A percentile compares a stretch with the other conserved stretches of the same genome.
phyloP scores from a whole-genome alignment of 1,140 invertebrate genomes.

The Macrostomum lignano region DNA sequence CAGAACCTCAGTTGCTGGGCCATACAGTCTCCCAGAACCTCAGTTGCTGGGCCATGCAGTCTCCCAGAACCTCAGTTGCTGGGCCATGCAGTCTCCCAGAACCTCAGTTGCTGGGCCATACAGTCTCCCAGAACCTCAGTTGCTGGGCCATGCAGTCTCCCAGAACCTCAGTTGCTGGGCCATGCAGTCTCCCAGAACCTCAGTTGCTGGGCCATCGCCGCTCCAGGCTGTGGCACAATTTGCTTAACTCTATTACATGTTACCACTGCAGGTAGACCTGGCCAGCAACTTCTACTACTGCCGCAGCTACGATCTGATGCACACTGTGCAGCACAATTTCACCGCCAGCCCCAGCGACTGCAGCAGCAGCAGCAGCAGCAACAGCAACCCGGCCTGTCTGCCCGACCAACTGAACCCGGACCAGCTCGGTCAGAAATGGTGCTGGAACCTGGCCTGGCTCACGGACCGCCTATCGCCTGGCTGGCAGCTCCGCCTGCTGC shows the following conservation, averaged over 20 bases:
- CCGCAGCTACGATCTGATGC: constrained; percentile 83
- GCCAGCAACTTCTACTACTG: constrained; percentile 61
- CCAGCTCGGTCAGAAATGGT: constrained; percentile 1
- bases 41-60: too few relatives aligned
- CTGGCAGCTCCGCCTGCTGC: constrained; percentile 71
- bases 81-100: neutral
- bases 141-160: too few relatives aligned
- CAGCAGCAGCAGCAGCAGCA: neutral
- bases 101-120: neutral
- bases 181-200: constrained; percentile 28
- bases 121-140: too few relatives aligned
- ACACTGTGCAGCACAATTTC: constrained; percentile 61
- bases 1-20: too few relatives aligned
- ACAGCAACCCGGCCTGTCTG: neutral
- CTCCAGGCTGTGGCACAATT: constrained; percentile 1
- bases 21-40: too few relatives aligned
- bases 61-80: too few relatives aligned
- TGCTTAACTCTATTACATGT: constrained; percentile 62
- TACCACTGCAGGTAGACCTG: constrained; percentile 67
- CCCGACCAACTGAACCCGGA: neutral
- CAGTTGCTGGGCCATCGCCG: neutral
- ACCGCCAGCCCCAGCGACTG: neutral
- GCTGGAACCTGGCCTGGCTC: constrained; percentile 2
- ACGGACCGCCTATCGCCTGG: constrained; percentile 31
- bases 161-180: too few relatives aligned